Percentiles rank a stretch among this genome's conserved stretches.
Evolutionary conservation across 1,140 invertebrate genomes (phyloP).

Genomic region (Macrocentrus cingulum): DNA sequence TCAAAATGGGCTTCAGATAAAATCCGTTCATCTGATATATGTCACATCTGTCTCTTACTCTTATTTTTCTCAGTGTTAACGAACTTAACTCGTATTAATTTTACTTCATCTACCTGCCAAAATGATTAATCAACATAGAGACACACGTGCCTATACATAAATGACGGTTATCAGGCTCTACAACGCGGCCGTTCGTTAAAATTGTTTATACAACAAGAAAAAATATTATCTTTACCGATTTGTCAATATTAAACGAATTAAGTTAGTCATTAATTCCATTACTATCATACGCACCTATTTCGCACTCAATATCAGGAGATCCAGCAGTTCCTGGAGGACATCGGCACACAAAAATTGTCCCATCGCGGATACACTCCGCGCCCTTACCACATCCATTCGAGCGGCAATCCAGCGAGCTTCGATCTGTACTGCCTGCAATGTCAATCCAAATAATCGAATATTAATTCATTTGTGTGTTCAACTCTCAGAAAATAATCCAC

Average conservation of each 20-base stretch:
- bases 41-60: conserved; percentile 62
- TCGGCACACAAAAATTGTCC: conserved; percentile 78
- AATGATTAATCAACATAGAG: conserved; percentile 3
- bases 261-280: conserved; percentile 9
- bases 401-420: conserved; percentile 73
- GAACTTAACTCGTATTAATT: conserved; percentile 49
- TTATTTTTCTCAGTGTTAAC: conserved; percentile 48
- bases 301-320: conserved; percentile 73
- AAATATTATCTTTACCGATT: background rate
- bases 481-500: too few relatives aligned
- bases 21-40: conserved; percentile 21
- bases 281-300: conserved; percentile 67
- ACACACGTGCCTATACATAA: background rate
- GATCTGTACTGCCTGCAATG: conserved; percentile 65
- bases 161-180: conserved; percentile 3
- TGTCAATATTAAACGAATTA: conserved; percentile 8
- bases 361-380: conserved; percentile 78
- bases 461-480: too few relatives aligned
- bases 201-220: background rate
- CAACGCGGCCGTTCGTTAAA: background rate
- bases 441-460: conserved; percentile 18
- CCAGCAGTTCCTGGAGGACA: conserved; percentile 76
- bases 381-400: conserved; percentile 79
- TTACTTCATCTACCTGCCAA: conserved; percentile 8
- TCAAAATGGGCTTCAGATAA: background rate